Conservation (phyloP, 2,888 invertebrate genomes). For the Vesta saturnalis region DNA sequence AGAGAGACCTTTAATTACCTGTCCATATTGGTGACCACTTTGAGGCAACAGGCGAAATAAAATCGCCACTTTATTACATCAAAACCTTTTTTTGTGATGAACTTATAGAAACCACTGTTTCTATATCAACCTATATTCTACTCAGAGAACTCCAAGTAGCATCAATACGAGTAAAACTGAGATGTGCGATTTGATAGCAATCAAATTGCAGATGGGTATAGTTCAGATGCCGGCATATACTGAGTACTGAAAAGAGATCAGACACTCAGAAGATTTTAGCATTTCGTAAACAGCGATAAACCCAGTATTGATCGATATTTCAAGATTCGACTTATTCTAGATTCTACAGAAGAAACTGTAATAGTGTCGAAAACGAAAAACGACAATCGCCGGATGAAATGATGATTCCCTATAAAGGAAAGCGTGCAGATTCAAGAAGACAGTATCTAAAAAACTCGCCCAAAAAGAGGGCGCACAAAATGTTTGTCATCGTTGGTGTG, state of each 20-base stretch:
- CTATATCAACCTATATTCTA: no score
- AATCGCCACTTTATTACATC: neutral
- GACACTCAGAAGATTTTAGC: constrained; percentile 6
- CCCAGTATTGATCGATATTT: neutral
- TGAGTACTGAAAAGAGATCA: constrained; percentile 2
- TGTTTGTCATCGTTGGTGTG: no score
- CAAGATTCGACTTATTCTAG: constrained; percentile 6
- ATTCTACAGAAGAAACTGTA: no score
- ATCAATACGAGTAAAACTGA: neutral
- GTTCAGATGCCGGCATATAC: neutral
- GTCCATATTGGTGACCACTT: neutral
- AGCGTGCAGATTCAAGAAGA: neutral
- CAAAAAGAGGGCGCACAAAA: neutral
- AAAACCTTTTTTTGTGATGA: neutral
- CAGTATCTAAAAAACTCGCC: constrained; percentile 3
- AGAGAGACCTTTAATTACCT: neutral
- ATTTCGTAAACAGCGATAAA: constrained; percentile 5
- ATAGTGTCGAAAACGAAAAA: no score
- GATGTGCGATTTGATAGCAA: neutral
- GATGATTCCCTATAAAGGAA: constrained; percentile 13
- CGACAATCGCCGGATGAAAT: constrained; percentile 12
- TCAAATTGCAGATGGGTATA: neutral
- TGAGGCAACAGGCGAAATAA: neutral
- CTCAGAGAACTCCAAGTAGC: neutral
- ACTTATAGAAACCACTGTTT: no score